Evolutionary conservation across 1,140 invertebrate species (phyloP).

Genomic region (Macrosteles quadrilineatus): DNA sequence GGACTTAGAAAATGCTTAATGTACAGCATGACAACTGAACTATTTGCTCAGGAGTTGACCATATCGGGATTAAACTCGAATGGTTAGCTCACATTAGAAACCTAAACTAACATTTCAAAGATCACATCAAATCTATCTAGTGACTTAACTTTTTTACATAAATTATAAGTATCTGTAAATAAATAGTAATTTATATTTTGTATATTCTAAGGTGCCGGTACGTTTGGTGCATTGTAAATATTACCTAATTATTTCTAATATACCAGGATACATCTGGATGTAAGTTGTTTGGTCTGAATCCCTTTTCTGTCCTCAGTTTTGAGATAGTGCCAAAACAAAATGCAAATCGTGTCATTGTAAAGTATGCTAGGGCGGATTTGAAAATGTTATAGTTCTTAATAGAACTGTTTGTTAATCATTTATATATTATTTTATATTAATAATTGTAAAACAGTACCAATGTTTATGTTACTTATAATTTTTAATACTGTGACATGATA

Average conservation of each 20-base stretch:
- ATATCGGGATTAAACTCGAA: neutral
- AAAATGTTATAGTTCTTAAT: constrained; percentile 4
- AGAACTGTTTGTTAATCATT: neutral
- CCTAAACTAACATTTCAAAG: neutral
- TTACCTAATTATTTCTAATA: neutral
- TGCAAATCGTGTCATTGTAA: neutral
- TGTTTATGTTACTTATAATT: constrained; percentile 8
- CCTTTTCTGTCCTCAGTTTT: neutral
- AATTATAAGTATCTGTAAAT: neutral
- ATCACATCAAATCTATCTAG: neutral
- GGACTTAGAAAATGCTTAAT: too few relatives aligned
- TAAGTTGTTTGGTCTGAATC: neutral
- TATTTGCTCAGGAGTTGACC: neutral
- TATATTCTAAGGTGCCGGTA: neutral
- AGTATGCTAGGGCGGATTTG: constrained; percentile 1
- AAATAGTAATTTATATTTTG: constrained; percentile 3
- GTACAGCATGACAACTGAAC: neutral
- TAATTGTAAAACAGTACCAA: constrained; percentile 6
- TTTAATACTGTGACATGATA: too few relatives aligned
- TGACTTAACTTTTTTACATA: neutral
- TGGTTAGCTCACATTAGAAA: neutral
- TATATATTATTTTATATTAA: neutral
- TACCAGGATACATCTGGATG: neutral
- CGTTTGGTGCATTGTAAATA: neutral
- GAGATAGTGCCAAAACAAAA: constrained; percentile 3